Conservation (phyloP, 2,888 invertebrate species). For the Campopleginae sp. region DNA sequence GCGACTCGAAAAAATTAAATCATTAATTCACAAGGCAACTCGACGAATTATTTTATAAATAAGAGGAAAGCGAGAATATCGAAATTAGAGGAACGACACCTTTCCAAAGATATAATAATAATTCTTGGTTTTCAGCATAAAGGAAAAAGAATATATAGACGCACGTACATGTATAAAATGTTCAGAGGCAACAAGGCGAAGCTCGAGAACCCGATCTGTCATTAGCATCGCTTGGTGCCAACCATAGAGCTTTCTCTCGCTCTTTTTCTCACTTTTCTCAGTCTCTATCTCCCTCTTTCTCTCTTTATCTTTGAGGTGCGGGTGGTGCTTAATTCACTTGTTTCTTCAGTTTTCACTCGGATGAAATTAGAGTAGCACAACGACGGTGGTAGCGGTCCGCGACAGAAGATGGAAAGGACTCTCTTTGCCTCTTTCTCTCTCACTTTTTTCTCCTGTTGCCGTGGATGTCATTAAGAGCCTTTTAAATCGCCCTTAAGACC, state of each 20-base stretch:
- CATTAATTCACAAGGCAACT: too few species aligned
- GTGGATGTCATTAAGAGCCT: slow-evolving; percentile 84
- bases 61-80: not conserved
- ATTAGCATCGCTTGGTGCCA: slow-evolving; percentile 74
- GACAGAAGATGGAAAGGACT: slow-evolving; percentile 52
- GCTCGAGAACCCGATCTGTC: slow-evolving; percentile 79
- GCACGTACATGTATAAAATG: not conserved
- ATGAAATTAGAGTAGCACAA: slow-evolving; percentile 75
- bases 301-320: slow-evolving; percentile 13
- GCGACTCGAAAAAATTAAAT: too few species aligned
- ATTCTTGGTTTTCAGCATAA: slow-evolving; percentile 39
- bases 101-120: not conserved
- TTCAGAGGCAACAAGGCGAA: slow-evolving; percentile 41
- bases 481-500: slow-evolving; percentile 83
- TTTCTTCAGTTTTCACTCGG: slow-evolving; percentile 83
- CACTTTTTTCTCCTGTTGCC: slow-evolving; percentile 59
- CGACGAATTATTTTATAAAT: too few species aligned
- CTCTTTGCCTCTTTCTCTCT: slow-evolving; percentile 43
- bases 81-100: not conserved
- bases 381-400: slow-evolving; percentile 47
- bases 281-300: not conserved
- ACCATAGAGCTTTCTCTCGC: slow-evolving; percentile 44
- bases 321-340: slow-evolving; percentile 82
- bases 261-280: slow-evolving; percentile 6
- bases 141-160: slow-evolving; percentile 24